These are phyloP conservation scores for Drosophila melanogaster DNA, from an alignment of 1,140 invertebrate genomes.

Conservation along the genomic window DNA sequence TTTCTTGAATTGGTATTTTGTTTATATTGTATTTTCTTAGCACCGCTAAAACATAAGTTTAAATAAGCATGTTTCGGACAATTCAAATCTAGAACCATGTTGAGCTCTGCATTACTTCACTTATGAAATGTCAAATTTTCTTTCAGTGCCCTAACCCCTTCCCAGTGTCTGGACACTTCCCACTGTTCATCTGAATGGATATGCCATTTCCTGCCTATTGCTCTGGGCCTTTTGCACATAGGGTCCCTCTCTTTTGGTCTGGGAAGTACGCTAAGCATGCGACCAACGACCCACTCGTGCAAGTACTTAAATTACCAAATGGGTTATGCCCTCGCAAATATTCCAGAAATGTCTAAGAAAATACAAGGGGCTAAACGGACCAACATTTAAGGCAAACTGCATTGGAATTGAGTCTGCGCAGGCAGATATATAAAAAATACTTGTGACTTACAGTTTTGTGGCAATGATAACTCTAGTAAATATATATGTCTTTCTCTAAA, in stretches of 20 bases:
- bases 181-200: neutral
- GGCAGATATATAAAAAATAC: neutral
- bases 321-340: constrained; percentile 57
- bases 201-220: constrained; percentile 2
- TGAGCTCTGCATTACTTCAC: too few relatives aligned
- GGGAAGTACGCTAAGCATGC: constrained; percentile 27
- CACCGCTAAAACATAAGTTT: too few relatives aligned
- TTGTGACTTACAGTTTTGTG: neutral
- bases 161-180: neutral
- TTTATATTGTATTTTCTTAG: too few relatives aligned
- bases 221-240: constrained; percentile 21
- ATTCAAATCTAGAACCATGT: too few relatives aligned
- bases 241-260: constrained; percentile 17
- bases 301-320: constrained; percentile 67
- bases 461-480: too few relatives aligned
- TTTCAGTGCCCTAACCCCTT: neutral
- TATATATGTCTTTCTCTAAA: neutral
- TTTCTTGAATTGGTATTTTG: too few relatives aligned
- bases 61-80: too few relatives aligned
- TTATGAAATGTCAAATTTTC: neutral
- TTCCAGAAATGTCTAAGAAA: constrained; percentile 43
- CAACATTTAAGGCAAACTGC: neutral
- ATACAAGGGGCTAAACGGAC: neutral
- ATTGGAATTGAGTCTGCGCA: neutral
- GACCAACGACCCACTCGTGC: constrained; percentile 39